Evolutionary conservation across 2,113 vertebrate species (phyloP), one percentile per base, ranked within the genome.

Genomic region (Puntigrus tetrazona): DNA sequence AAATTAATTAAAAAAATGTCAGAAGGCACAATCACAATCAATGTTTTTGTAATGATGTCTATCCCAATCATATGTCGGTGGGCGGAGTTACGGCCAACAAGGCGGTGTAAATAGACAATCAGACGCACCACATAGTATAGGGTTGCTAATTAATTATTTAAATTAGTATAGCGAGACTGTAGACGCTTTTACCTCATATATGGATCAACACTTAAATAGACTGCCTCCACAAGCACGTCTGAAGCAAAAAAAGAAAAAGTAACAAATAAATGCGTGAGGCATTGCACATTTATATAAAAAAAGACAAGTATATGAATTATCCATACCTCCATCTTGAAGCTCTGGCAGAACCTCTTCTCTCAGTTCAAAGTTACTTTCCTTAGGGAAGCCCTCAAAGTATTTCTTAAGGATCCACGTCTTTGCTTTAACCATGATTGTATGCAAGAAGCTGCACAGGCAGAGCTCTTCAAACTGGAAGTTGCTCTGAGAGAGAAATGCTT

Each of bases 121-220:
- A n/a, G n/a, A n/a, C n/a, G n/a, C n/a, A n/a, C n/a, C n/a, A n/a
- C n/a, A n/a, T n/a, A n/a, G n/a, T n/a, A n/a, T n/a, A n/a, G n/a
- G n/a, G n/a, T n/a, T n/a, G n/a, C n/a, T n/a, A n/a, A n/a, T n/a
- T n/a, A n/a, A n/a, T n/a, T n/a, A n/a, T n/a, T n/a, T n/a, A n/a
- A n/a, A n/a, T n/a, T n/a, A n/a, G n/a, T n/a, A n/a, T n/a, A n/a
- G n/a, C n/a, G n/a, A n/a, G 31, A 36, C 18, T 36, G 7, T 65
- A 7, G 20, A 8, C 63, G 22, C 0, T 0, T 50, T 22, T 93
- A 96, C 96, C 97, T 97, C 96, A 97, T 97, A 87, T 97, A 99
- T 25, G 97, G 96, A 87, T 98, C 95, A 61, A 98, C 92, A 27
- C 95, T 96, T 87, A 98, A 94, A 91, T 96, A 97, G 81, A 95